These are phyloP conservation scores for Sorex maritimensis DNA, from an alignment of 2,797 vertebrate genomes.

Conservation along the genomic window DNA sequence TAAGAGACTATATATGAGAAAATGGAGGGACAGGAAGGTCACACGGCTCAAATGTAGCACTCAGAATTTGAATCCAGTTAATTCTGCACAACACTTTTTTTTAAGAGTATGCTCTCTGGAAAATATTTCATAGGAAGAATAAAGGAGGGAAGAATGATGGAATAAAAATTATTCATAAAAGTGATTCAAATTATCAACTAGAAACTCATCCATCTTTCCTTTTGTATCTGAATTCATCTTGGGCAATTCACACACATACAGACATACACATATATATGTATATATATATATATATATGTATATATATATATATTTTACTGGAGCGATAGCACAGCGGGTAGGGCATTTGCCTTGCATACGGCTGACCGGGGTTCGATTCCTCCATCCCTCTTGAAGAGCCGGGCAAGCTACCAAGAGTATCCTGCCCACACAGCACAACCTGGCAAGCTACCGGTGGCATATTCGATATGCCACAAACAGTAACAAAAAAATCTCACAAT, in stretches of 20 bases:
- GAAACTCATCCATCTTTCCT: background rate
- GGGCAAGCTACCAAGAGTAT: too few relatives aligned
- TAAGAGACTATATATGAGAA: slow-evolving; percentile 48
- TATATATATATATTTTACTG: too few relatives aligned
- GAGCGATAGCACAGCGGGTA: too few relatives aligned
- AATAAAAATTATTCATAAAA: slow-evolving; percentile 23
- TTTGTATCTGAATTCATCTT: background rate
- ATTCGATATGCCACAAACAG: too few relatives aligned
- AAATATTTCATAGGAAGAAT: background rate
- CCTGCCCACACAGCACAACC: too few relatives aligned
- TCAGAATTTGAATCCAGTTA: background rate
- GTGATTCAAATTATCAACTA: slow-evolving; percentile 17
- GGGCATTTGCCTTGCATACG: too few relatives aligned
- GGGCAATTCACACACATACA: background rate
- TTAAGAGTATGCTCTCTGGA: background rate
- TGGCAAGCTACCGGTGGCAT: too few relatives aligned
- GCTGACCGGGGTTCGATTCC: too few relatives aligned
- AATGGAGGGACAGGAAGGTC: background rate
- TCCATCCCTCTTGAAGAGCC: too few relatives aligned
- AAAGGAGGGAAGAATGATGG: background rate
- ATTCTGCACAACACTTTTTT: background rate
- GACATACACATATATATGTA: background rate
- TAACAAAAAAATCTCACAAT: too few relatives aligned
- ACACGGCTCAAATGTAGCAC: background rate
- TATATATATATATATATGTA: too few relatives aligned